Evolutionary conservation across 53 echinoderm and acorn worm species (phyloP), one percentile per base, ranked within the genome.

Genomic region (Temnopleurus reevesii): DNA sequence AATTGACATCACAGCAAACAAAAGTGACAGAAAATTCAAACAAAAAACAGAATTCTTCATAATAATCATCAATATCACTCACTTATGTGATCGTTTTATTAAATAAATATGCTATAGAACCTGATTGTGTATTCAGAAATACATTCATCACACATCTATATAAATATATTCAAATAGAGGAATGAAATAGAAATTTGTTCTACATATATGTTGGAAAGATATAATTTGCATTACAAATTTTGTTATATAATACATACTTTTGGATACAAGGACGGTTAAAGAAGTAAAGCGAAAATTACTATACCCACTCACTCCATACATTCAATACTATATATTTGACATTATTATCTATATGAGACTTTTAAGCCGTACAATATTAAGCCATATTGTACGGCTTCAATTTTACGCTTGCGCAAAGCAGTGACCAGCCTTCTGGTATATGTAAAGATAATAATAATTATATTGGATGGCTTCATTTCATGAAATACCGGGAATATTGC

Each of bases 91-190:
- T 71, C n/a, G n/a, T 79, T 79, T 79, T 79, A 79, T 79, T 79
- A 79, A 29, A 79, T 79, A 79, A 79, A 79, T 79, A 79, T 19
- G 79, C 79, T 79, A 8, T 47, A 79, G 79, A 46, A 47, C 79
- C 79, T 79, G 46, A 47, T 41, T 7, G 41, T 19, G 71, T 71
- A 38, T 34, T 65, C 6, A 65, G 65, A 35, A 34, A 35, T 65
- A 34, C 65, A 65, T 23, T 34, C n/a, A 71, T 71, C 10, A 38
- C 43, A 38, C 71, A 18, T n/a, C 71, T 71, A 71, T 41, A 71
- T n/a, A n/a, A n/a, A n/a, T n/a, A n/a, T 41, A 71, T n/a, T 7
- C 41, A 36, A 71, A 41, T 41, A 19, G 36, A 41, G 21, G 1
- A 43, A 71, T 71, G 8, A 71, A 31, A 63, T 63, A 63, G 38